Conservation (phyloP, 2,113 vertebrate species). For the Phainopepla nitens region DNA sequence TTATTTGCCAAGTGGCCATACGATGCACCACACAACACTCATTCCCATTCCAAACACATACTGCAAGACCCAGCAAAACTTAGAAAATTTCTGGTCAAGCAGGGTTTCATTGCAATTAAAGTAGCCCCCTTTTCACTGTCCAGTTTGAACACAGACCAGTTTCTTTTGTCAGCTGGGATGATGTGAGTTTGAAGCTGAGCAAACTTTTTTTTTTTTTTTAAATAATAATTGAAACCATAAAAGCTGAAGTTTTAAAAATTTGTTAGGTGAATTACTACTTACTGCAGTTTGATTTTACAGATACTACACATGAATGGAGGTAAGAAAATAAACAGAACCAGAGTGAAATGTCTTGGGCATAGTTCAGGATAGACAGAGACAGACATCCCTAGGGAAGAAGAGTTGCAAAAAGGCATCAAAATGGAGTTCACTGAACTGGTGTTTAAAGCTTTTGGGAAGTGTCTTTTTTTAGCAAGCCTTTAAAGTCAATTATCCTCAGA, state of each 20-base stretch:
- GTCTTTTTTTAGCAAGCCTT: constrained; percentile 8
- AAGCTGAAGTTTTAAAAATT: neutral
- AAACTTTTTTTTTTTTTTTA: neutral
- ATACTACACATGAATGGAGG: neutral
- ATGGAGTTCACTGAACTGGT: constrained; percentile 3
- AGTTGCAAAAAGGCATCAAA: constrained; percentile 33
- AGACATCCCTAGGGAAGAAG: neutral
- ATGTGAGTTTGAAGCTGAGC: neutral
- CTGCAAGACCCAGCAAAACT: neutral
- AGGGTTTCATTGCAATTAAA: neutral
- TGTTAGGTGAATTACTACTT: neutral
- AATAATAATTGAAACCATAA: neutral
- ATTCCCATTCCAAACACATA: neutral
- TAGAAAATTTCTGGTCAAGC: neutral
- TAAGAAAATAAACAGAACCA: neutral
- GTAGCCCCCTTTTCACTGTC: neutral
- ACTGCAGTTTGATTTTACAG: neutral
- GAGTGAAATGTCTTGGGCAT: neutral
- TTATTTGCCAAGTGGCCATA: neutral
- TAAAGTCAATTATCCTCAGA: constrained; percentile 8
- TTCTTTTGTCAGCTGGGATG: neutral
- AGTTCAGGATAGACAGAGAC: neutral
- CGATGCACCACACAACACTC: neutral
- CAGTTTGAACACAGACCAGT: neutral
- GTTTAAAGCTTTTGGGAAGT: neutral